phyloP scores from a whole-genome alignment of 2,888 invertebrate genomes.

The Aphodius granarius region DNA sequence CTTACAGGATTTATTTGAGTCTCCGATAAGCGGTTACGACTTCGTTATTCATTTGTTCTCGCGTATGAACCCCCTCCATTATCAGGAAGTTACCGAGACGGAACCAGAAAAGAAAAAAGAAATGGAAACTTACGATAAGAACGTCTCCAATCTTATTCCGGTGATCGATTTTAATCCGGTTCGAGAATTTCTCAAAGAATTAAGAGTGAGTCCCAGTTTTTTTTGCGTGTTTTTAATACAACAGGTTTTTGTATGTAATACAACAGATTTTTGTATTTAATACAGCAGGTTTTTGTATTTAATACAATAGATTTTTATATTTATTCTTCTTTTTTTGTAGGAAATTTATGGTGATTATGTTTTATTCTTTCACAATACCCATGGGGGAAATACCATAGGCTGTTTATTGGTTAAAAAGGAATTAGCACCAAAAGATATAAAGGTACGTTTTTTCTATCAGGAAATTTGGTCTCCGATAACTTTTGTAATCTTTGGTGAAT shows the following conservation, averaged over 20 bases:
- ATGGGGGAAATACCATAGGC: constrained; percentile 84
- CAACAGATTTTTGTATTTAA: no score
- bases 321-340: constrained; percentile 55
- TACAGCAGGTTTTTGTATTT: constrained; percentile 21
- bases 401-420: constrained; percentile 81
- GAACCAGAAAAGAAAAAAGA: constrained; percentile 6
- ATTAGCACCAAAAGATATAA: constrained; percentile 66
- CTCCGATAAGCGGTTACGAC: constrained; percentile 73
- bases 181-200: constrained; percentile 67
- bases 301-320: constrained; percentile 8
- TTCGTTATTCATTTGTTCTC: constrained; percentile 69
- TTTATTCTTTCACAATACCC: constrained; percentile 85
- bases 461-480: no score
- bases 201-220: constrained; percentile 78
- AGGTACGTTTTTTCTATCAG: constrained; percentile 52
- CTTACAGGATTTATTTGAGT: constrained; percentile 58
- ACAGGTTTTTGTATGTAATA: no score
- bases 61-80: constrained; percentile 51
- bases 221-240: no score
- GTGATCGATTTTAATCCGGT: constrained; percentile 79
- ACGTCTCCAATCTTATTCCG: constrained; percentile 57
- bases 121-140: constrained; percentile 15
- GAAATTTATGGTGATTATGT: constrained; percentile 75
- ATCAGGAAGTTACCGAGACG: constrained; percentile 47
- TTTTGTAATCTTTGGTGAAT: no score